phyloP scores from a whole-genome alignment of 2,797 vertebrate species.

The Muscicapa comitata region DNA sequence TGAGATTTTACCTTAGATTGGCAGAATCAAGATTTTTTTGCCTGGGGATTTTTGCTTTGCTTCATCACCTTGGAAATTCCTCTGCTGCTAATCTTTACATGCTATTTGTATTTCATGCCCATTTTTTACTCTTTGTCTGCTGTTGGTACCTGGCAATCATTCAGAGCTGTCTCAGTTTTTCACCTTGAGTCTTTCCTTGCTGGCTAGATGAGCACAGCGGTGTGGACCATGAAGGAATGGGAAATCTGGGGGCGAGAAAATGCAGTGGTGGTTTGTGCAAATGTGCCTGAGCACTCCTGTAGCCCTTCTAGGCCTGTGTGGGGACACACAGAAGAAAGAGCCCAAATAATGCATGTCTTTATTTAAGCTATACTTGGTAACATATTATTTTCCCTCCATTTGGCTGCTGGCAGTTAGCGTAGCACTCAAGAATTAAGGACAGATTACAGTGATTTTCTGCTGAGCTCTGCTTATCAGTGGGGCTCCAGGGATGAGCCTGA shows the following conservation, averaged over 20 bases:
- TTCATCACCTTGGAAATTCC: neutral
- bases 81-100: neutral
- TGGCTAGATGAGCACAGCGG: neutral
- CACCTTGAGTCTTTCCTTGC: neutral
- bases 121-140: neutral
- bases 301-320: neutral
- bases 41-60: neutral
- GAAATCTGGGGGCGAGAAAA: neutral
- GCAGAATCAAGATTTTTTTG: neutral
- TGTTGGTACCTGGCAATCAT: neutral
- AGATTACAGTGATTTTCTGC: slow-evolving; percentile 64
- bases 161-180: slow-evolving; percentile 17
- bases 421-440: slow-evolving; percentile 53
- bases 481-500: slow-evolving; percentile 39
- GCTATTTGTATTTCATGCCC: neutral
- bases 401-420: slow-evolving; percentile 25
- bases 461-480: slow-evolving; percentile 43
- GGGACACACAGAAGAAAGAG: slow-evolving; percentile 19
- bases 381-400: slow-evolving; percentile 55
- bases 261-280: neutral
- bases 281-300: neutral
- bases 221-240: neutral
- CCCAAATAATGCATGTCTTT: neutral
- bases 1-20: neutral
- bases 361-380: slow-evolving; percentile 55